phyloP scores from a whole-genome alignment of 2,888 invertebrate species.

The Icerya purchasi region DNA sequence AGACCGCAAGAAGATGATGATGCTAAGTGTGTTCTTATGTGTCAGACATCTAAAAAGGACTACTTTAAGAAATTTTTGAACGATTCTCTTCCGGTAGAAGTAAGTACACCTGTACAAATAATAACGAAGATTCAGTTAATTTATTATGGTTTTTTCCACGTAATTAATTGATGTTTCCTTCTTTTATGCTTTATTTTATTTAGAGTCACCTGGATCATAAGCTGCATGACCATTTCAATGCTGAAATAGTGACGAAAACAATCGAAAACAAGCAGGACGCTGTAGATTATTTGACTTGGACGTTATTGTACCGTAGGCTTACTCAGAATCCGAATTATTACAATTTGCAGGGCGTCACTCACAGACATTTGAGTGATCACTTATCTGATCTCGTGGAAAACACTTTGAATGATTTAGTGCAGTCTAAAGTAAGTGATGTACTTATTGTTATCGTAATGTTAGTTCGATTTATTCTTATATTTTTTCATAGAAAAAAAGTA shows the following conservation, averaged over 20 bases:
- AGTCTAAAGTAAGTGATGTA: constrained; percentile 42
- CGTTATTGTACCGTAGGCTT: constrained; percentile 83
- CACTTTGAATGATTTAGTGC: constrained; percentile 80
- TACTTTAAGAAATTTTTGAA: constrained; percentile 96
- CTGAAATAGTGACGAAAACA: constrained; percentile 97
- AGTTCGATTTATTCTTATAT: no score
- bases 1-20: constrained; percentile 78
- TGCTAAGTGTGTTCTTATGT: constrained; percentile 86
- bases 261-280: constrained; percentile 99
- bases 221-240: constrained; percentile 97
- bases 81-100: constrained; percentile 88
- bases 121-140: no score
- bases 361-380: constrained; percentile 93
- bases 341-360: constrained; percentile 88
- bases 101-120: no score
- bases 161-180: no score
- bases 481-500: no score
- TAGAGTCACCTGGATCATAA: constrained; percentile 91
- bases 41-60: constrained; percentile 92
- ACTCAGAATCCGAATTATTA: constrained; percentile 99
- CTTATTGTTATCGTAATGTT: no score
- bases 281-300: constrained; percentile 98
- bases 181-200: constrained; percentile 19
- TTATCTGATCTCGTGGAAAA: constrained; percentile 93
- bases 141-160: no score